Evolutionary conservation across 35 echinoderm and acorn worm species (phyloP).

Genomic region (Heliocidaris tuberculata): DNA sequence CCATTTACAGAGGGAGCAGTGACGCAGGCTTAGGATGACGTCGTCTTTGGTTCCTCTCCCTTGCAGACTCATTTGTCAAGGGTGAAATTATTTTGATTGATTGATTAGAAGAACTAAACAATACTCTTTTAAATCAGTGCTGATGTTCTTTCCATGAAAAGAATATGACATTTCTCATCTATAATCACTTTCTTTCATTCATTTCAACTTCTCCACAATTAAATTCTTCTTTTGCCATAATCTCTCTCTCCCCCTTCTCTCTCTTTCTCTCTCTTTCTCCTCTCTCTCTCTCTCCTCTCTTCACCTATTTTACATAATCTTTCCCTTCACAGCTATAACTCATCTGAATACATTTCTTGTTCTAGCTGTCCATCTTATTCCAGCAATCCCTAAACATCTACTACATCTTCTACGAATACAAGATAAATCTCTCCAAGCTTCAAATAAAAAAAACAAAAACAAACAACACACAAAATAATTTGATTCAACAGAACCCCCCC

Average conservation of each 20-base stretch:
- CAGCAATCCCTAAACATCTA: no score
- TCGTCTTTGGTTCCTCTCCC: background rate
- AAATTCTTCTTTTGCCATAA: background rate
- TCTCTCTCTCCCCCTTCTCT: background rate
- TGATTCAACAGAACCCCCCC: no score
- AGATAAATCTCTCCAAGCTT: no score
- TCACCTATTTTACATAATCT: background rate
- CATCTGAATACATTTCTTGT: no score
- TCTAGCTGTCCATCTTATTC: no score
- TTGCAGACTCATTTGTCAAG: background rate
- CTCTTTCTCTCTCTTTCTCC: background rate
- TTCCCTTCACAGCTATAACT: background rate
- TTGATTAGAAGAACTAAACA: background rate
- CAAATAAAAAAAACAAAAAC: no score
- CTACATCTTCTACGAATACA: no score
- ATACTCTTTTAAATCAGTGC: background rate
- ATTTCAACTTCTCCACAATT: background rate
- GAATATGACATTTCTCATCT: background rate
- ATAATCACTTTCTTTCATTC: background rate
- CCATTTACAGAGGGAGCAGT: background rate
- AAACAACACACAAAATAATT: no score
- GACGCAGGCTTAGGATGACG: background rate
- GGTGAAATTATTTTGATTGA: background rate
- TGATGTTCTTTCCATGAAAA: background rate
- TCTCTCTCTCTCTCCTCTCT: slow-evolving; percentile 16